These are phyloP conservation scores for Nothocercus julius DNA, from an alignment of 2,113 vertebrate genomes.

Conservation along the genomic window DNA sequence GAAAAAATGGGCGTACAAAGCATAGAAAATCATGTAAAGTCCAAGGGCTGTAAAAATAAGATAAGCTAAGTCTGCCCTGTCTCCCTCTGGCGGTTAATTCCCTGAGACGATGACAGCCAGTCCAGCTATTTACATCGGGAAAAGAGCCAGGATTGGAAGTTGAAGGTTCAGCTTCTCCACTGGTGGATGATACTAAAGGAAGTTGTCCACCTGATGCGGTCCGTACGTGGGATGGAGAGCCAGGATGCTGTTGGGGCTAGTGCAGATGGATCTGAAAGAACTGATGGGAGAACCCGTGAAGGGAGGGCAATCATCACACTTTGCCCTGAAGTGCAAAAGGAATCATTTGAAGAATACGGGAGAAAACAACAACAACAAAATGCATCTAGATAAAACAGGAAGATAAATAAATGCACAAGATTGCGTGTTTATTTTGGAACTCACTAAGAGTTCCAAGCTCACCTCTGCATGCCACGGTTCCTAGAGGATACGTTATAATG, in stretches of 20 bases:
- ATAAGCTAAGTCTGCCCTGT: background rate
- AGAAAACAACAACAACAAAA: background rate
- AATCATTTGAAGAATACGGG: background rate
- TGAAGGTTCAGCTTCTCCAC: constrained; percentile 42
- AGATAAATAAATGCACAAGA: background rate
- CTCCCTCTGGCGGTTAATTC: background rate
- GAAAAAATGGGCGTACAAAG: background rate
- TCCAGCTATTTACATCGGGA: constrained; percentile 7
- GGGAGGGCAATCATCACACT: background rate
- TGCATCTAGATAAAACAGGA: background rate
- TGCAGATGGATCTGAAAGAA: constrained; percentile 9
- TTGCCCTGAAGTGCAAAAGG: background rate
- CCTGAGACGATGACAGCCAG: background rate
- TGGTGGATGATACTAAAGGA: constrained; percentile 31
- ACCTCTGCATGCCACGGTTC: background rate
- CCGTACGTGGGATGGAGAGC: constrained; percentile 13
- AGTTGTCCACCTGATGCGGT: constrained; percentile 31
- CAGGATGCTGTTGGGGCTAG: constrained; percentile 6
- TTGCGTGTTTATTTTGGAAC: background rate
- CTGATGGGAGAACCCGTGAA: background rate
- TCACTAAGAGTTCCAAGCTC: accelerated
- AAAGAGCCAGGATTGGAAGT: constrained; percentile 33
- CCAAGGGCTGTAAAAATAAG: background rate
- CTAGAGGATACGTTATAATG: background rate
- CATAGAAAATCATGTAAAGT: background rate